Conservation (phyloP, 1,140 invertebrate species). For the Drosophila obscura region DNA sequence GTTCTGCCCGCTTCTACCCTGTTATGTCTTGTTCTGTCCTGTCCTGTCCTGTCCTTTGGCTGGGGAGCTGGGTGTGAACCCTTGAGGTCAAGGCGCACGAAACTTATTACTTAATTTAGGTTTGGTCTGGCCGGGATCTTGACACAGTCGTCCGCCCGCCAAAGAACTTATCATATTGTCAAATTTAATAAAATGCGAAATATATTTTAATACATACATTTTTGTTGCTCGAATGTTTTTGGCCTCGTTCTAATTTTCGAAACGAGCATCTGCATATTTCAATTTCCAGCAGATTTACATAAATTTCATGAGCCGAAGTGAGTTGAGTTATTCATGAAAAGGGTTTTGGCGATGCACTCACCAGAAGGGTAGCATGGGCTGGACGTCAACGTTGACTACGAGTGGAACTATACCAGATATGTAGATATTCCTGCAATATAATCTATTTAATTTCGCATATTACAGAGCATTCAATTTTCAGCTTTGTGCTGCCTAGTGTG, state of each 20-base stretch:
- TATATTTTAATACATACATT: conserved; percentile 70
- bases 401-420: too few species aligned
- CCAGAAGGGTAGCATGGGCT: not conserved
- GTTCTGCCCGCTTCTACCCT: not conserved
- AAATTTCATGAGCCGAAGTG: conserved; percentile 51
- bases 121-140: conserved; percentile 37
- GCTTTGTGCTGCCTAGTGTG: too few species aligned
- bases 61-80: conserved; percentile 38
- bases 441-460: not conserved
- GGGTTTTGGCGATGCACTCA: conserved; percentile 40
- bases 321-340: conserved; percentile 71
- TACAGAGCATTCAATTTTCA: conserved; percentile 10
- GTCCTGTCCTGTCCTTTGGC: not conserved
- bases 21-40: conserved; percentile 13
- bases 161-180: conserved; percentile 74
- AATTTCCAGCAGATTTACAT: conserved; percentile 77
- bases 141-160: conserved; percentile 28
- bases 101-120: conserved; percentile 82
- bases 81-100: conserved; percentile 73
- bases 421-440: too few species aligned
- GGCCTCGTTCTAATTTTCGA: conserved; percentile 54
- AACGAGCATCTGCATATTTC: conserved; percentile 81
- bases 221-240: conserved; percentile 28
- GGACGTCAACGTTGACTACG: too few species aligned
- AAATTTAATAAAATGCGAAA: conserved; percentile 79